Evolutionary conservation across 2,888 invertebrate genomes (phyloP).

Genomic region (Zelleria hepariella): DNA sequence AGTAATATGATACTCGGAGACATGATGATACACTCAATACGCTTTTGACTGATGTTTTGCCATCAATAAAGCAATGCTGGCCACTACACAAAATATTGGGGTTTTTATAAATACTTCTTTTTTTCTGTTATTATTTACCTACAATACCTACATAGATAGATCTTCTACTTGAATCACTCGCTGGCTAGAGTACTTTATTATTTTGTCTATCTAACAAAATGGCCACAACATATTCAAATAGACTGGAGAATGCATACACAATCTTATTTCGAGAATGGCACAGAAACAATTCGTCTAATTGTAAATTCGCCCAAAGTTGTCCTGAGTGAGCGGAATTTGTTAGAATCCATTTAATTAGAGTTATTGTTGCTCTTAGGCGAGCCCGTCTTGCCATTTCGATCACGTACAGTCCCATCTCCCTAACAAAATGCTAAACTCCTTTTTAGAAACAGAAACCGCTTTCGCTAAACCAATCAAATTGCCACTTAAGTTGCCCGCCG

Average conservation of each 20-base stretch:
- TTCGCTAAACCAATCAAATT: slow-evolving; percentile 25
- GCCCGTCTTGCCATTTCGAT: slow-evolving; percentile 32
- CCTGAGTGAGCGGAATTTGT: slow-evolving; percentile 13
- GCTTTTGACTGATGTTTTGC: no score
- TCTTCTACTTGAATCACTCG: no score
- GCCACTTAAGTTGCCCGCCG: slow-evolving; percentile 13
- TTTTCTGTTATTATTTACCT: no score
- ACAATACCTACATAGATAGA: no score
- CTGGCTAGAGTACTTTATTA: no score
- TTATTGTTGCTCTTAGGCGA: slow-evolving; percentile 38
- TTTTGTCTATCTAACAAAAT: no score
- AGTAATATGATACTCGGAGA: no score
- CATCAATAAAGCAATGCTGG: no score
- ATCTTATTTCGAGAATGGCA: neutral
- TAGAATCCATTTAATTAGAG: slow-evolving; percentile 38
- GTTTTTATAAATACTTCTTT: no score
- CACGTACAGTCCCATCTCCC: slow-evolving; percentile 28
- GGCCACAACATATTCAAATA: neutral
- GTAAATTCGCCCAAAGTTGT: slow-evolving; percentile 20
- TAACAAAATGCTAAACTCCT: slow-evolving; percentile 31
- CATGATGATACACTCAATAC: no score
- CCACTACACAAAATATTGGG: no score
- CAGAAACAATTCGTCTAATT: slow-evolving; percentile 10
- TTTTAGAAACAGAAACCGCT: slow-evolving; percentile 24
- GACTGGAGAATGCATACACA: neutral